phyloP scores from a whole-genome alignment of 2,888 invertebrate genomes.

The Drosophila helvetica region DNA sequence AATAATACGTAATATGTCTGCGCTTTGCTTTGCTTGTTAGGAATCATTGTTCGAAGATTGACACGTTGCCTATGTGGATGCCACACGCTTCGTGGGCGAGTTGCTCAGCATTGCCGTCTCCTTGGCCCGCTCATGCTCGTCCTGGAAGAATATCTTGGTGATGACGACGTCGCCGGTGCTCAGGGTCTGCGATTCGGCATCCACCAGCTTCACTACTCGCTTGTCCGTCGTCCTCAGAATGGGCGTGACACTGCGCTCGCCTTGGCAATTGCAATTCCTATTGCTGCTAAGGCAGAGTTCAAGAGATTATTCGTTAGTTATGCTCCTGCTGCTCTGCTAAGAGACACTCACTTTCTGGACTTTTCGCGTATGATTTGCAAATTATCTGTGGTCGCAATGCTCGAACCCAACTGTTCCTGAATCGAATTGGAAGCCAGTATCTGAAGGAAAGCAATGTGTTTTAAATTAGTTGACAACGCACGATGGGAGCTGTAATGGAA shows the following conservation, averaged over 20 bases:
- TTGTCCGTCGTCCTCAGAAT: slow-evolving; percentile 66
- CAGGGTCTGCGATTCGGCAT: slow-evolving; percentile 90
- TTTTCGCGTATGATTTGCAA: slow-evolving; percentile 83
- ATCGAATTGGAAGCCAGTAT: slow-evolving; percentile 82
- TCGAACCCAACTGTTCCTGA: slow-evolving; percentile 82
- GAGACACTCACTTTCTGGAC: slow-evolving; percentile 79
- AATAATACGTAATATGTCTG: slow-evolving; percentile 57
- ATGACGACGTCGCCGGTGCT: slow-evolving; percentile 97
- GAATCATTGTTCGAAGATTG: slow-evolving; percentile 65
- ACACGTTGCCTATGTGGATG: slow-evolving; percentile 55
- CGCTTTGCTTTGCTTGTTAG: slow-evolving; percentile 60
- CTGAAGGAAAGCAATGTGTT: slow-evolving; percentile 43
- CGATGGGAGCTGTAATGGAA: background rate
- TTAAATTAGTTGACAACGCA: background rate
- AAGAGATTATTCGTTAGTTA: background rate
- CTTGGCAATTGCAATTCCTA: slow-evolving; percentile 82
- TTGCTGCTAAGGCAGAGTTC: slow-evolving; percentile 65
- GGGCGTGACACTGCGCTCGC: slow-evolving; percentile 77
- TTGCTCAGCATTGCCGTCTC: slow-evolving; percentile 85
- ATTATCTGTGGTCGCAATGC: slow-evolving; percentile 82
- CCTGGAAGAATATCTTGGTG: slow-evolving; percentile 90
- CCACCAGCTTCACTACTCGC: slow-evolving; percentile 78
- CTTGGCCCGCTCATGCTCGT: slow-evolving; percentile 86
- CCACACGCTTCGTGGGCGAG: slow-evolving; percentile 84
- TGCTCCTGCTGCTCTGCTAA: background rate